Evolutionary conservation across 2,797 vertebrate species (phyloP).

Genomic region (Morus bassanus): DNA sequence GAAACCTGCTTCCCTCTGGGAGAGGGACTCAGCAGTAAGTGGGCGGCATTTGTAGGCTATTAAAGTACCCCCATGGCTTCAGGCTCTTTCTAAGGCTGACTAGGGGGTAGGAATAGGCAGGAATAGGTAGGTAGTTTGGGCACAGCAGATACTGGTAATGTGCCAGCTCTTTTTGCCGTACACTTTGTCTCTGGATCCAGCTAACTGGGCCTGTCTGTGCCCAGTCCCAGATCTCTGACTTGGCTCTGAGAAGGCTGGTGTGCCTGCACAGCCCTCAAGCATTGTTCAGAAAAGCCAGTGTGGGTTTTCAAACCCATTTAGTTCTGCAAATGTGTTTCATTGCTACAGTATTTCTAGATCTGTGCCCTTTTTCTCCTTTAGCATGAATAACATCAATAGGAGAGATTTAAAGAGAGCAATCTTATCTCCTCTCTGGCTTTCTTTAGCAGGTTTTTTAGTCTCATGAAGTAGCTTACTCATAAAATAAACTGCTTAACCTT

Average conservation of each 20-base stretch:
- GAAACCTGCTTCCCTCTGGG: background rate
- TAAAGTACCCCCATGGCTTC: background rate
- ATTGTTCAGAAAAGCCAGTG: background rate
- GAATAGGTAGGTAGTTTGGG: rapidly evolving
- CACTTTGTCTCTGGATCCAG: background rate
- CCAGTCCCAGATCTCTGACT: background rate
- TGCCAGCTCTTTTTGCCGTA: background rate
- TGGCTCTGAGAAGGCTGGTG: background rate
- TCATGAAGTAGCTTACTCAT: background rate
- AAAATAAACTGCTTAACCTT: background rate
- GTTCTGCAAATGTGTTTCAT: background rate
- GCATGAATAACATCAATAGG: background rate
- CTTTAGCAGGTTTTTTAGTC: background rate
- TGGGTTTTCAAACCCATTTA: background rate
- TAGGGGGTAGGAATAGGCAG: background rate
- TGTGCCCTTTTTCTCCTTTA: background rate
- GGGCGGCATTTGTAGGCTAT: background rate
- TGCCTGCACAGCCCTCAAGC: background rate
- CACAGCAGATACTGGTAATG: background rate
- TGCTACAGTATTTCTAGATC: background rate
- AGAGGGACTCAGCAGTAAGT: background rate
- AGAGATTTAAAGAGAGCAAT: background rate
- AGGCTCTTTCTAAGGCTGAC: background rate
- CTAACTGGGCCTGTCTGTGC: background rate
- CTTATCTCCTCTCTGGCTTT: background rate